Conservation (phyloP, 1,140 invertebrate genomes). For the Parasteatoda tepidariorum region DNA sequence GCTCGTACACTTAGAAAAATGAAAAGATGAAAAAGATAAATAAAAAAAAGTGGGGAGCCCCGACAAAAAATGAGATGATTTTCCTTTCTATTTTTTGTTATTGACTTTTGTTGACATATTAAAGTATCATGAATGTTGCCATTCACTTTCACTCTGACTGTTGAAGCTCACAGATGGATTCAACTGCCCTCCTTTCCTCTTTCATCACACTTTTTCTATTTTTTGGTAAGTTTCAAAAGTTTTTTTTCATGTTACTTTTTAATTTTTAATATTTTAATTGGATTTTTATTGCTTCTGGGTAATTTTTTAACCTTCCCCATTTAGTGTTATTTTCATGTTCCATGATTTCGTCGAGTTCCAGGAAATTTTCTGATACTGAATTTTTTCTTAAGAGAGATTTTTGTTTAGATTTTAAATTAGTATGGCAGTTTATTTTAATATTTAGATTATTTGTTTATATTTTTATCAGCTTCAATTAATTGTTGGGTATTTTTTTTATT, state of each 20-base stretch:
- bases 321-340: too few species aligned
- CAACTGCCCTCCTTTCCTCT: not conserved
- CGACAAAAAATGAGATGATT: constrained; percentile 4
- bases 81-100: not conserved
- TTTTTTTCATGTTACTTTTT: not conserved
- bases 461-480: too few species aligned
- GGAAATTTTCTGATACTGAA: too few species aligned
- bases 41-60: constrained; percentile 34
- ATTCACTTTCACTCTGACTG: constrained; percentile 18
- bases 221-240: not conserved
- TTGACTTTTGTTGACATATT: constrained; percentile 36
- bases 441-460: too few species aligned
- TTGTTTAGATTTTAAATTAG: too few species aligned
- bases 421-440: too few species aligned
- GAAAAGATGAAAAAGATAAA: not conserved
- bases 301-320: too few species aligned
- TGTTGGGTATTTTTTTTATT: too few species aligned
- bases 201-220: not conserved
- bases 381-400: too few species aligned
- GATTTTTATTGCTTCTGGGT: too few species aligned
- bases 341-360: too few species aligned
- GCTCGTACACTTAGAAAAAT: not conserved
- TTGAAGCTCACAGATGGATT: not conserved
- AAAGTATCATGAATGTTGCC: constrained; percentile 7
- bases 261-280: too few species aligned